Conservation (phyloP, 2,113 vertebrate genomes). For the Tetrao urogallus region DNA sequence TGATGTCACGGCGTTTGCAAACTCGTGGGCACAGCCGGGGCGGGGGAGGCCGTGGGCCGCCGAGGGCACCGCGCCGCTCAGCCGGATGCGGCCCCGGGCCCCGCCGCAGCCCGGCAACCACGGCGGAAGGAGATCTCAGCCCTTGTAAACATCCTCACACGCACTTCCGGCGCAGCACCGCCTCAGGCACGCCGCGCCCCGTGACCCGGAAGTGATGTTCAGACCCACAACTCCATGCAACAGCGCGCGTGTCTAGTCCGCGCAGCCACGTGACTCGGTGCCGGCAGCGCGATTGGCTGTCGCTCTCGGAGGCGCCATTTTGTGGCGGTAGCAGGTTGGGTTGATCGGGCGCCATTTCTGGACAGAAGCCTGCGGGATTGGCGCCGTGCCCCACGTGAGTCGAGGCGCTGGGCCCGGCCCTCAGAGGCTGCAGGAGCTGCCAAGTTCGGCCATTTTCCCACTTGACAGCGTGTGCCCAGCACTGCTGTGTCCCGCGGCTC, state of each 20-base stretch:
- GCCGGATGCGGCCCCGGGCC: too few relatives aligned
- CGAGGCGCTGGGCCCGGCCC: too few relatives aligned
- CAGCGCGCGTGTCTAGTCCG: fast-evolving
- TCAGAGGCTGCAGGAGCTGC: too few relatives aligned
- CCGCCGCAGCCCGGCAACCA: background rate
- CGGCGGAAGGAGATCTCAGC: fast-evolving
- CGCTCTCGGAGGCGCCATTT: background rate
- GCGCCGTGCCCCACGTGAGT: background rate
- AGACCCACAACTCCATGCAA: background rate
- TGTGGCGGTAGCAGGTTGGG: background rate
- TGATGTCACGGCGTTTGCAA: background rate
- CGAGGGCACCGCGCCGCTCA: background rate
- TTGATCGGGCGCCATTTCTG: background rate
- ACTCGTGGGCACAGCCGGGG: too few relatives aligned
- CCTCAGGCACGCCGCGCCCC: background rate
- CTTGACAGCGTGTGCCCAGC: too few relatives aligned
- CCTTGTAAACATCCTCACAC: fast-evolving
- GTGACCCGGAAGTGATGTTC: fast-evolving
- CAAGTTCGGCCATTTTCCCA: background rate
- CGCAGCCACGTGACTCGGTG: background rate
- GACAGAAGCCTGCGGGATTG: fast-evolving
- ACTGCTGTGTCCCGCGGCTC: too few relatives aligned
- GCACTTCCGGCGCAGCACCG: background rate
- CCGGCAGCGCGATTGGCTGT: background rate
- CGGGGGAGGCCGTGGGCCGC: too few relatives aligned